Evolutionary conservation across 2,113 vertebrate species (phyloP).

Genomic region (Trachemys scripta): DNA sequence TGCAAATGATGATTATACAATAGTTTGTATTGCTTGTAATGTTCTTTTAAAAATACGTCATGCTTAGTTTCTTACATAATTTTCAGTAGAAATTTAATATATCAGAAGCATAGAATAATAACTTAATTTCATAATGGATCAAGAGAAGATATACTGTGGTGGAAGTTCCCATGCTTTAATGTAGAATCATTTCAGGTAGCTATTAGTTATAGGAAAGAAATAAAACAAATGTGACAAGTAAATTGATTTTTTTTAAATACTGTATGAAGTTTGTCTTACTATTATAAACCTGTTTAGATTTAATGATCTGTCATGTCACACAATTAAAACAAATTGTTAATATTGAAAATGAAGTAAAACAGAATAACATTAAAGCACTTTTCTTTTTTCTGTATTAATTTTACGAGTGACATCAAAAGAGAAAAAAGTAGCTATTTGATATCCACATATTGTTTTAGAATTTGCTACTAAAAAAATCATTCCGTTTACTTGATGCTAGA

Average conservation of each 20-base stretch:
- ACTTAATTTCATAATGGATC: constrained; percentile 14
- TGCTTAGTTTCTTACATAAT: constrained; percentile 7
- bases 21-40: background rate
- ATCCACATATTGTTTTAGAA: background rate
- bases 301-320: constrained; percentile 38
- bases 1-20: background rate
- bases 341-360: constrained; percentile 48
- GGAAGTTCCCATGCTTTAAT: background rate
- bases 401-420: background rate
- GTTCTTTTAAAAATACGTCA: constrained; percentile 18
- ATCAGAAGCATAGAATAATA: background rate
- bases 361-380: background rate
- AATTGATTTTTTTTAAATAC: background rate
- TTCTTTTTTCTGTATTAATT: constrained; percentile 14
- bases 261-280: constrained; percentile 24
- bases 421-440: background rate
- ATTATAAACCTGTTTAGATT: constrained; percentile 35
- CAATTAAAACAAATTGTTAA: constrained; percentile 62
- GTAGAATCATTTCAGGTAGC: background rate
- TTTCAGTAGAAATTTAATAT: constrained; percentile 26
- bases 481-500: background rate
- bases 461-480: background rate
- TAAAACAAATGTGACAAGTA: constrained; percentile 25
- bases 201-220: constrained; percentile 22
- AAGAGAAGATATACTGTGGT: background rate